Evolutionary conservation across 2,888 invertebrate genomes (phyloP), one percentile per base, ranked within the genome.

Genomic region (Sisyra nigra): DNA sequence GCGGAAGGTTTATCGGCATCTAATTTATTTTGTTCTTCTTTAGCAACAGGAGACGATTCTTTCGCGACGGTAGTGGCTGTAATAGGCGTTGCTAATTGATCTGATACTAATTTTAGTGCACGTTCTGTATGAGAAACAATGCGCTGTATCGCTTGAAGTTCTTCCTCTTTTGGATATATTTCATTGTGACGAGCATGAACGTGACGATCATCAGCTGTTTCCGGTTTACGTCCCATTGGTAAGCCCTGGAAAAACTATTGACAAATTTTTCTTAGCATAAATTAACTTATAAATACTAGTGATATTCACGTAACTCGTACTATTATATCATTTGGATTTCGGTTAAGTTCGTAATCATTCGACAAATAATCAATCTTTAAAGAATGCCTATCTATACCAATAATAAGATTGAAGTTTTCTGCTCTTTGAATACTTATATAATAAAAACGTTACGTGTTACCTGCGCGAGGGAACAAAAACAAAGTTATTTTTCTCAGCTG

Each of bases 151-250:
- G 80, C 77, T 60, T 83, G 80, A 49, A 89, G 66, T 67, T 94
- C 89, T 52, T 78, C 79, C 62, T 93, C 93, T 55, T 80, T 77
- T 1, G 96, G 96, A 69, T 93, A 94, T 53, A 98, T 91, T 49
- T 84, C 84, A 0, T 86, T 81, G 63, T 97, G 96, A 54, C 88
- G 85, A 41, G 87, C 82, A 61, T 91, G 77, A 45, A 96, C 89
- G 67, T 96, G 94, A 8, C 92, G 79, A 66, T 97, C 97, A 65
- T 97, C 96, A 13, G 82, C 80, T n/a, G 89, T 86, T 63, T 94
- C 93, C 0, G 86, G 83, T 40, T 89, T 76, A 15, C 92, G 74
- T 38, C 76, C 74, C 52, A 65, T 68, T 30, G 70, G 71, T 10
- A 74, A 73, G 49, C 73, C 71, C 47, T 72, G 69, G 57, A 68